phyloP scores from a whole-genome alignment of 2,113 vertebrate species.

The Marcusenius ussheri region DNA sequence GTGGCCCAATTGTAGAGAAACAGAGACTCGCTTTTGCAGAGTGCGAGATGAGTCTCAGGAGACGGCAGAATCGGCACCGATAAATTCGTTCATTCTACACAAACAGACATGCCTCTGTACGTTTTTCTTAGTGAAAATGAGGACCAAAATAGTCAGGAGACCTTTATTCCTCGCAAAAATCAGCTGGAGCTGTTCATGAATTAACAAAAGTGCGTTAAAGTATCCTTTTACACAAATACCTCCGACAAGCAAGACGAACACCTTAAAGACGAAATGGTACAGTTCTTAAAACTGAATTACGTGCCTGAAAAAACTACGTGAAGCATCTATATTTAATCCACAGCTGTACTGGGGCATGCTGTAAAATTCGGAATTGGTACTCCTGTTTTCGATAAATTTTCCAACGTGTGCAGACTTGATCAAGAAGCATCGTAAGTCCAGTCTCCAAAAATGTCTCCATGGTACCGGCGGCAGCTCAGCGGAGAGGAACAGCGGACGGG shows the following conservation, averaged over 20 bases:
- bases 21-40: background rate
- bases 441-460: background rate
- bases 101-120: background rate
- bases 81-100: background rate
- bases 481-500: conserved; percentile 18
- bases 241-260: background rate
- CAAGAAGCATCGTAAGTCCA: background rate
- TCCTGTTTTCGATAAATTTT: background rate
- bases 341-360: background rate
- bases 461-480: conserved; percentile 19
- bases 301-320: background rate
- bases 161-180: background rate
- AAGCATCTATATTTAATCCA: background rate
- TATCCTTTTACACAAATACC: background rate
- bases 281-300: background rate
- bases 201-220: background rate
- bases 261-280: background rate
- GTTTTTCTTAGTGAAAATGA: background rate
- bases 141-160: background rate
- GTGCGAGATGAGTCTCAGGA: background rate
- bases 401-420: background rate
- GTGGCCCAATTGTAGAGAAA: background rate
- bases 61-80: conserved; percentile 26
- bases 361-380: background rate
- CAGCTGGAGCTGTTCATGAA: background rate